A percentile compares a stretch with the other conserved stretches of the same genome.
Conservation (phyloP, 2,888 invertebrate genomes). For the Flexamia atlantica region DNA sequence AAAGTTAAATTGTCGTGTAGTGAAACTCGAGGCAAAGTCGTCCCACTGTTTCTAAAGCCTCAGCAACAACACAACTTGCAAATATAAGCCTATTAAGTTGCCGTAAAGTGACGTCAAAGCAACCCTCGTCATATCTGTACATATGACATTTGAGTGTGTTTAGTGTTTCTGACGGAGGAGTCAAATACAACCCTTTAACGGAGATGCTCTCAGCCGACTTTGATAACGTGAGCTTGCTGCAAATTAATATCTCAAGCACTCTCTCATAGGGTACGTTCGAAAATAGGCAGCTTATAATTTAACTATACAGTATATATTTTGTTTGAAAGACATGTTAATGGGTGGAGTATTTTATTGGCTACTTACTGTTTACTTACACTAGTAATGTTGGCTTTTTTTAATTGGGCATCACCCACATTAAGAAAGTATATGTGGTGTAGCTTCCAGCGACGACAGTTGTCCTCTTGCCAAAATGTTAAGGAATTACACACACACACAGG, state of each 20-base stretch:
- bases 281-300: no score
- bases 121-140: slow-evolving; percentile 13
- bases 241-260: slow-evolving; percentile 3
- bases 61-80: slow-evolving; percentile 11
- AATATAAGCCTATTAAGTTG: background rate
- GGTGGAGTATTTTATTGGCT: no score
- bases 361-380: no score
- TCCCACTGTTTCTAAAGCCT: background rate
- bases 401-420: no score
- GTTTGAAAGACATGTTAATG: no score
- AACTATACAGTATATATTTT: no score
- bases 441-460: no score
- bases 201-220: background rate
- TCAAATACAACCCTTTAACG: slow-evolving; percentile 9
- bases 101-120: slow-evolving; percentile 23
- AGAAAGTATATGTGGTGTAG: no score
- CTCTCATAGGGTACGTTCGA: background rate
- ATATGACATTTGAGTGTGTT: slow-evolving; percentile 18
- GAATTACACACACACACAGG: no score
- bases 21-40: background rate
- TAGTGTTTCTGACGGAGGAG: slow-evolving; percentile 1
- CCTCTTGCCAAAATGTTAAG: no score
- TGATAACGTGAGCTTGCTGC: background rate
- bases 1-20: background rate
- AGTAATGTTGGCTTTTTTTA: no score